Evolutionary conservation across 1,140 invertebrate species (phyloP).

Genomic region (Meloidogyne floridensis): DNA sequence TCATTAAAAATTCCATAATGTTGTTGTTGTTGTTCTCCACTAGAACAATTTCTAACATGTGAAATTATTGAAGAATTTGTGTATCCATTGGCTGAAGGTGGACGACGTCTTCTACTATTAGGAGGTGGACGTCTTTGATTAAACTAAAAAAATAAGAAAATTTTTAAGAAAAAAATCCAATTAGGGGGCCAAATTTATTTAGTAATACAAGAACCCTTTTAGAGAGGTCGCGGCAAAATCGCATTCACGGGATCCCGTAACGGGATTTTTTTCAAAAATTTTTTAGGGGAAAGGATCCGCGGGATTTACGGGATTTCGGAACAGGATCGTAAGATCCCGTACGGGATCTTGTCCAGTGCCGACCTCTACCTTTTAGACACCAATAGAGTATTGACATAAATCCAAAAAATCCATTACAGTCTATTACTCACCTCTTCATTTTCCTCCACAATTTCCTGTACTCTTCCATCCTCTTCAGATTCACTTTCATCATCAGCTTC

Average conservation of each 20-base stretch:
- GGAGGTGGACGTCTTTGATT: neutral
- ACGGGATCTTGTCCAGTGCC: too few relatives aligned
- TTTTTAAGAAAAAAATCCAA: neutral
- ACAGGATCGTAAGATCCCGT: too few relatives aligned
- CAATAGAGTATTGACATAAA: too few relatives aligned
- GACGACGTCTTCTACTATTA: neutral
- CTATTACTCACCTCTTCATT: neutral
- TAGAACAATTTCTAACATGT: slow-evolving; percentile 3
- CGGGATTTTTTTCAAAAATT: too few relatives aligned
- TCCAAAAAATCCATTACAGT: neutral
- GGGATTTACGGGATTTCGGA: too few relatives aligned
- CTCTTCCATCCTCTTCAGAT: neutral
- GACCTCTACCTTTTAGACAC: too few relatives aligned
- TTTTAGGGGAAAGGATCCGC: too few relatives aligned
- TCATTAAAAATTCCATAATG: neutral
- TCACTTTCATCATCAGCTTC: slow-evolving; percentile 29
- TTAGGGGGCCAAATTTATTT: too few relatives aligned
- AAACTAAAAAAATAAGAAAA: neutral
- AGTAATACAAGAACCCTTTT: too few relatives aligned
- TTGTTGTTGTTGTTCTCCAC: too few relatives aligned
- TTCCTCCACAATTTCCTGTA: neutral
- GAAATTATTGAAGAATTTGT: slow-evolving; percentile 5
- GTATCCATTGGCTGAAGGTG: neutral
- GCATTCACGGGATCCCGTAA: too few relatives aligned
- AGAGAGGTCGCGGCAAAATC: too few relatives aligned